Percentiles rank a stretch among this genome's conserved stretches.
These are phyloP conservation scores for Oligia strigilis DNA, from an alignment of 2,888 invertebrate species.

Conservation along the genomic window DNA sequence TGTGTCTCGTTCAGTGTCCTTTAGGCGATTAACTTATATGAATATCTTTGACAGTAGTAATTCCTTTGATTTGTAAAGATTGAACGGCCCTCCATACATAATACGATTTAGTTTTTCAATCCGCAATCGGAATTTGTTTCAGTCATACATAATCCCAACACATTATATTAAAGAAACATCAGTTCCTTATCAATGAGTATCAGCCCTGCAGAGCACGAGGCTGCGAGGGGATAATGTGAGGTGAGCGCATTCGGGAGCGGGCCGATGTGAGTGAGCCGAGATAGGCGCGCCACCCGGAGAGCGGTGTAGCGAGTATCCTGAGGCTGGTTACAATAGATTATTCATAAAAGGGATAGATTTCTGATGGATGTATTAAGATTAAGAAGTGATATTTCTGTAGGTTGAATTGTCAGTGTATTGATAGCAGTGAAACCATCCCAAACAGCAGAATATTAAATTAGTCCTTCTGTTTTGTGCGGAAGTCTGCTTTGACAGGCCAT, in stretches of 20 bases:
- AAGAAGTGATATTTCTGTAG: neutral
- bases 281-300: constrained; percentile 6
- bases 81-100: neutral
- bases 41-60: neutral
- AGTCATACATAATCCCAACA: neutral
- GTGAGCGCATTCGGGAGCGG: constrained; percentile 32
- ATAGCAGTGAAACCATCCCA: neutral
- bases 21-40: neutral
- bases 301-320: neutral
- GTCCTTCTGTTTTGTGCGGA: neutral
- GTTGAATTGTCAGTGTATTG: neutral
- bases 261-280: constrained; percentile 8
- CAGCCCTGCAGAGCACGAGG: constrained; percentile 27
- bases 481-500: neutral
- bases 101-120: neutral
- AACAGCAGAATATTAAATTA: neutral
- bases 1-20: neutral
- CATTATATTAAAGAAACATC: neutral
- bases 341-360: constrained; percentile 7
- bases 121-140: neutral
- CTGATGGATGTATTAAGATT: neutral
- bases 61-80: neutral
- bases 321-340: constrained; percentile 31
- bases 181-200: constrained; percentile 24
- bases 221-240: constrained; percentile 19